Evolutionary conservation across 2,888 invertebrate species (phyloP).

Genomic region (Endomychus coccineus): DNA sequence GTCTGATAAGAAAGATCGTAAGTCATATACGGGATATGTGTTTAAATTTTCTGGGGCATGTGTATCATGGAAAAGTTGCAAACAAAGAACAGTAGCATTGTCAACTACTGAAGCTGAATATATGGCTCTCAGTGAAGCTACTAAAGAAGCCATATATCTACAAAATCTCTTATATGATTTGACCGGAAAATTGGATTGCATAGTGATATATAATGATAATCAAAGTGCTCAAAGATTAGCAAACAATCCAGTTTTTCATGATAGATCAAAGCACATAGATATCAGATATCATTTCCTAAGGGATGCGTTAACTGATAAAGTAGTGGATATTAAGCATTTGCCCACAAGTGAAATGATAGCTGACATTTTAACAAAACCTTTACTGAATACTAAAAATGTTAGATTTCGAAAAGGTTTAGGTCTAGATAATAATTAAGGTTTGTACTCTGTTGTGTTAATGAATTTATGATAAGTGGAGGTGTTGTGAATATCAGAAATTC

Average conservation of each 20-base stretch:
- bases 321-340: conserved; percentile 15
- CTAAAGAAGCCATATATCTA: conserved; percentile 24
- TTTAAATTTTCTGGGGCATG: conserved; percentile 8
- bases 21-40: conserved; percentile 13
- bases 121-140: conserved; percentile 24
- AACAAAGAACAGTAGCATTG: conserved; percentile 22
- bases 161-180: conserved; percentile 19
- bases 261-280: conserved; percentile 22
- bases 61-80: conserved; percentile 8
- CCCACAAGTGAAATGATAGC: conserved; percentile 18
- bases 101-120: conserved; percentile 27
- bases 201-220: conserved; percentile 20
- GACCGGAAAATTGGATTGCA: conserved; percentile 5
- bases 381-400: conserved; percentile 6
- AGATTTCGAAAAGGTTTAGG: conserved; percentile 5
- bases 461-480: conserved; percentile 5
- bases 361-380: conserved; percentile 20
- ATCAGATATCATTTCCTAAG: conserved; percentile 19
- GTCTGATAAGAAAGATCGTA: conserved; percentile 8
- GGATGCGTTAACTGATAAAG: conserved; percentile 12
- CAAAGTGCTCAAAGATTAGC: conserved; percentile 21
- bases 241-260: conserved; percentile 17
- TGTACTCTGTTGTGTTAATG: too few species aligned
- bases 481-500: conserved; percentile 5
- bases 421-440: too few species aligned